A percentile compares a stretch with the other conserved stretches of the same genome.
These are phyloP conservation scores for Aricia agestis DNA, from an alignment of 1,140 invertebrate species.

Conservation along the genomic window DNA sequence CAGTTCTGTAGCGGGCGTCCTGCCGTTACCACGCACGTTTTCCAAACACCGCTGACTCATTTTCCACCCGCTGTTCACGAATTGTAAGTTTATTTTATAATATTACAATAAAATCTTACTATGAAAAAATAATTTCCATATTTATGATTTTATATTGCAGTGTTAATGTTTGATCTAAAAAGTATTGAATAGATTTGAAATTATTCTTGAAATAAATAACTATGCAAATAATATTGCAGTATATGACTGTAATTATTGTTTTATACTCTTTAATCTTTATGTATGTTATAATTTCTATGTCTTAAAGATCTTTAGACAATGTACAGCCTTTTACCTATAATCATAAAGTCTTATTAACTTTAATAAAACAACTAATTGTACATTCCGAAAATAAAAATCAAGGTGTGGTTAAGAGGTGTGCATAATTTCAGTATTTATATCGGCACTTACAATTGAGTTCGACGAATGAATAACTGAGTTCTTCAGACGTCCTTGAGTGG, in stretches of 20 bases:
- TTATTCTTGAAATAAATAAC: too few relatives aligned
- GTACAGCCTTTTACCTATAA: too few relatives aligned
- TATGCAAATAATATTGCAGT: too few relatives aligned
- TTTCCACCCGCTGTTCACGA: background rate
- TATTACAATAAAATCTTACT: background rate
- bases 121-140: background rate
- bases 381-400: background rate
- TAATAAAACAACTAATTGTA: background rate
- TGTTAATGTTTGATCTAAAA: too few relatives aligned
- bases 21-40: slow-evolving; percentile 6
- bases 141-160: background rate
- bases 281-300: too few relatives aligned
- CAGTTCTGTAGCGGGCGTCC: slow-evolving; percentile 13
- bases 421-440: background rate
- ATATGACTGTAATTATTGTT: too few relatives aligned
- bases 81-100: slow-evolving; percentile 9
- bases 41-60: background rate
- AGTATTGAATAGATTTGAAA: too few relatives aligned
- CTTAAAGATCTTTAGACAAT: too few relatives aligned
- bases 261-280: too few relatives aligned
- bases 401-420: background rate
- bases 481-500: background rate
- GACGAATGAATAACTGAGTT: background rate
- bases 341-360: background rate
- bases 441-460: background rate